These are phyloP conservation scores for Oedothorax gibbosus DNA, from an alignment of 1,140 invertebrate genomes.

Conservation along the genomic window DNA sequence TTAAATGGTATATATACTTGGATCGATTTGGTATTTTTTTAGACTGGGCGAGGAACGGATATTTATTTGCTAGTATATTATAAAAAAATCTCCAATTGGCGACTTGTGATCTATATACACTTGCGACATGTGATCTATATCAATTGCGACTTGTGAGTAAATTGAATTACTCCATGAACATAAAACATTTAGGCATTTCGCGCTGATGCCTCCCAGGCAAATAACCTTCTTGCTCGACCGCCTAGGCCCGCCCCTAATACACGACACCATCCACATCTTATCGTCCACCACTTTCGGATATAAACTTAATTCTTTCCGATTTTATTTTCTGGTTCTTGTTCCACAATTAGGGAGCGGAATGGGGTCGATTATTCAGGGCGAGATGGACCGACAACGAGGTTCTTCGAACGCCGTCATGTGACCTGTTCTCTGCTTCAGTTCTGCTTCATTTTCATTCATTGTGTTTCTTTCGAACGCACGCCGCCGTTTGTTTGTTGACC, in stretches of 20 bases:
- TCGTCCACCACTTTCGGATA: background rate
- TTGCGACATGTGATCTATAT: no score
- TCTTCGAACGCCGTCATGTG: background rate
- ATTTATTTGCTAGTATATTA: no score
- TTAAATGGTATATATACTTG: no score
- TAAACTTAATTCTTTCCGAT: background rate
- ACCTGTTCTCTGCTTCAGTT: background rate
- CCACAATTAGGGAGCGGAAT: conserved; percentile 29
- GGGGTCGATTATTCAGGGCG: conserved; percentile 45
- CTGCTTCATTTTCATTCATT: conserved; percentile 26
- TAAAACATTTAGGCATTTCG: conserved; percentile 18
- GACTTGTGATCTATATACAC: no score
- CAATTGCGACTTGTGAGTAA: no score
- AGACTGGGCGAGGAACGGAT: no score
- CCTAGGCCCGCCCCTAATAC: conserved; percentile 25
- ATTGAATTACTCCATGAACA: no score
- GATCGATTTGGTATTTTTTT: no score
- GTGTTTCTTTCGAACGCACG: background rate
- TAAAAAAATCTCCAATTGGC: no score
- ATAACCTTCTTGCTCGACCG: conserved; percentile 56
- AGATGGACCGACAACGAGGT: conserved; percentile 35
- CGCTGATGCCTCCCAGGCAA: conserved; percentile 33
- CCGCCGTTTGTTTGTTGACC: conserved; percentile 19
- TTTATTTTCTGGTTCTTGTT: conserved; percentile 16
- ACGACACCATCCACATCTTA: background rate